Base-by-base conservation (phyloP, 2,797 vertebrate genomes). In the Denticeps clupeoides region DNA sequence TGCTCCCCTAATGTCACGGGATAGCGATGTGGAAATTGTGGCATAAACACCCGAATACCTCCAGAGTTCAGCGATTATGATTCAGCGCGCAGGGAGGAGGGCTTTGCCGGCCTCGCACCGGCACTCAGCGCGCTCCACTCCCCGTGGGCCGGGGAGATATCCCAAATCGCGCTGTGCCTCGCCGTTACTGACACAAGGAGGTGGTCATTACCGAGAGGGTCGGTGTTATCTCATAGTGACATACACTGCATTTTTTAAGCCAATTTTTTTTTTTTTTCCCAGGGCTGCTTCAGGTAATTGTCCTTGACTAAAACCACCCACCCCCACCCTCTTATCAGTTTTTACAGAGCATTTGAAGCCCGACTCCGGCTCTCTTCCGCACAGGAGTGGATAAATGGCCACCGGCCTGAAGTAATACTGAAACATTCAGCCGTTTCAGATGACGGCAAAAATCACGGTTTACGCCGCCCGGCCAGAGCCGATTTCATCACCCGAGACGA, bases 21-120 rank as follows among this genome's bases (percentile, higher is more conserved):
- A 84, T 77, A 83, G 85, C 71, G 84, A 88, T 87, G 87, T 85
- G 77, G 87, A 86, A 87, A 87, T 74, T 79, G 84, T 70, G 82
- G 84, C 83, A 83, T 87, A 83, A 87, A 90, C 85, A 84, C 67
- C 35, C 69, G 81, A 90, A 86, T 88, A 86, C 82, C 79, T 78
- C 81, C 82, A 87, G 81, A 72, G 64, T 83, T 85, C 63, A 82
- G 75, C 84, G 82, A 85, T 84, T 83, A 85, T 83, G 82, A 87
- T 85, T 88, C 81, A 81, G 81, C 68, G 78, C 84, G 77, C 81
- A 80, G 84, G 83, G 80, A 88, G 72, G 75, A 81, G 74, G 47
- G 65, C 68, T 65, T 67, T 69, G 49, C 63, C 65, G 51, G 66
- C 74, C 66, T 53, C 62, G 69, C 50, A 55, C 41, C 47, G 51